Evolutionary conservation across 2,113 vertebrate genomes (phyloP).

Genomic region (Psettodes erumei): DNA sequence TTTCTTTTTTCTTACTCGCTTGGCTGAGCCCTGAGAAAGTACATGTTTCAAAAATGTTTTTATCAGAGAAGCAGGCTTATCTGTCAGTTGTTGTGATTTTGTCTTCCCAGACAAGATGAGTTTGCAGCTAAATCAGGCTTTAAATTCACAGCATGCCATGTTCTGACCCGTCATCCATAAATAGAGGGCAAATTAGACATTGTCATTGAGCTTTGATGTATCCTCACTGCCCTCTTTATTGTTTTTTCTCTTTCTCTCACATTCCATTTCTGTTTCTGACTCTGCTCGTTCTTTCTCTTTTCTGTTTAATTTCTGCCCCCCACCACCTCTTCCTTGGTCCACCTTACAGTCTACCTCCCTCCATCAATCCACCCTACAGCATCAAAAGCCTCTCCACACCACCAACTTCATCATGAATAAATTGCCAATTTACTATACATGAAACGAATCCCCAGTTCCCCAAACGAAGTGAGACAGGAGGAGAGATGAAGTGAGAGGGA

Average conservation of each 20-base stretch:
- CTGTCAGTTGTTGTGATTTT: constrained; percentile 69
- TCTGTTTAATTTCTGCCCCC: constrained; percentile 33
- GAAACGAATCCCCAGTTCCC: constrained; percentile 76
- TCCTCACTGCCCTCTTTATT: constrained; percentile 54
- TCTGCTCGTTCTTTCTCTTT: constrained; percentile 5
- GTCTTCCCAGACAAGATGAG: constrained; percentile 66
- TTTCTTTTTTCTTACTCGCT: constrained; percentile 33
- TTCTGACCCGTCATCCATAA: constrained; percentile 67
- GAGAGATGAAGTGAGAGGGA: constrained; percentile 50
- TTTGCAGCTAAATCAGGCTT: constrained; percentile 73
- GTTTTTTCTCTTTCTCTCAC: constrained; percentile 36
- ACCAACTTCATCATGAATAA: constrained; percentile 80
- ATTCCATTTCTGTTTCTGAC: constrained; percentile 44
- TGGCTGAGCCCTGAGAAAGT: constrained; percentile 69
- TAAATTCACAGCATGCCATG: constrained; percentile 65
- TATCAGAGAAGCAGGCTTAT: constrained; percentile 63
- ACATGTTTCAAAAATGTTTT: constrained; percentile 69
- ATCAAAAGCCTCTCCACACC: constrained; percentile 79
- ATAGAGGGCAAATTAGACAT: constrained; percentile 76
- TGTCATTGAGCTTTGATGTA: constrained; percentile 66
- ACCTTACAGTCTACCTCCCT: constrained; percentile 65
- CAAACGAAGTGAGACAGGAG: constrained; percentile 61
- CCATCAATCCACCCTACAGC: constrained; percentile 71
- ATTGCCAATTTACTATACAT: constrained; percentile 82
- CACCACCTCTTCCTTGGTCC: constrained; percentile 26